These are phyloP conservation scores for Procambarus clarkii DNA, from an alignment of 1,140 invertebrate genomes.

Conservation along the genomic window DNA sequence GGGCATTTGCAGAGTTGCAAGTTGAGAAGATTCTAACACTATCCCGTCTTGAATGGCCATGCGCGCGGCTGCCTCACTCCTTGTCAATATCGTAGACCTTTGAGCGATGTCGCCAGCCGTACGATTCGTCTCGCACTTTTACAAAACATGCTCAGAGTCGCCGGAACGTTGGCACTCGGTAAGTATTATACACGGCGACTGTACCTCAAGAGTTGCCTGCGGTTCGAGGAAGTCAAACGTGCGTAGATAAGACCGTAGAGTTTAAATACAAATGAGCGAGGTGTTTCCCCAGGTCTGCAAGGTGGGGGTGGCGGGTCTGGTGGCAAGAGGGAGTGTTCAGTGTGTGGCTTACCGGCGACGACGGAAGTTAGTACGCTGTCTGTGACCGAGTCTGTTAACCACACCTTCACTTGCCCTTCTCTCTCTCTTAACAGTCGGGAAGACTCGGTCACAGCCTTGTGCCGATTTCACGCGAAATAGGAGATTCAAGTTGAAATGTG, in stretches of 20 bases:
- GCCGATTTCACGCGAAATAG: background rate
- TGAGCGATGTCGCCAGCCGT: conserved; percentile 16
- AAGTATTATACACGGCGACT: too few relatives aligned
- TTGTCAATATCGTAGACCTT: conserved; percentile 42
- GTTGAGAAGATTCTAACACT: conserved; percentile 38
- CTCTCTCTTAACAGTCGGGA: background rate
- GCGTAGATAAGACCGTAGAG: conserved; percentile 12
- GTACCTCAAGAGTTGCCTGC: background rate
- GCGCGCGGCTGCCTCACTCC: conserved; percentile 32
- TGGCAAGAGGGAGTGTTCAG: conserved; percentile 21
- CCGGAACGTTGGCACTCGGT: background rate
- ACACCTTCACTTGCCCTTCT: background rate
- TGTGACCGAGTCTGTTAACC: conserved; percentile 18
- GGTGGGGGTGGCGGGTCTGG: conserved; percentile 7
- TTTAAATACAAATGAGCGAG: background rate
- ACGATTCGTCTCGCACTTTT: conserved; percentile 22
- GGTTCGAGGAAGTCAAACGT: background rate
- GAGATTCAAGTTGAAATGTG: background rate
- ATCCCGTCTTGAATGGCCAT: conserved; percentile 42
- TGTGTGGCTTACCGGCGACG: conserved; percentile 26
- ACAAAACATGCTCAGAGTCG: background rate
- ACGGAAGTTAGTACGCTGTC: background rate
- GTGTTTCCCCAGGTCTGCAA: conserved; percentile 27
- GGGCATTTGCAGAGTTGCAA: conserved; percentile 26
- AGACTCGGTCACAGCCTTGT: background rate